A percentile compares a stretch with the other conserved stretches of the same genome.
phyloP scores from a whole-genome alignment of 2,797 vertebrate species.

The Chiloscyllium punctatum region DNA sequence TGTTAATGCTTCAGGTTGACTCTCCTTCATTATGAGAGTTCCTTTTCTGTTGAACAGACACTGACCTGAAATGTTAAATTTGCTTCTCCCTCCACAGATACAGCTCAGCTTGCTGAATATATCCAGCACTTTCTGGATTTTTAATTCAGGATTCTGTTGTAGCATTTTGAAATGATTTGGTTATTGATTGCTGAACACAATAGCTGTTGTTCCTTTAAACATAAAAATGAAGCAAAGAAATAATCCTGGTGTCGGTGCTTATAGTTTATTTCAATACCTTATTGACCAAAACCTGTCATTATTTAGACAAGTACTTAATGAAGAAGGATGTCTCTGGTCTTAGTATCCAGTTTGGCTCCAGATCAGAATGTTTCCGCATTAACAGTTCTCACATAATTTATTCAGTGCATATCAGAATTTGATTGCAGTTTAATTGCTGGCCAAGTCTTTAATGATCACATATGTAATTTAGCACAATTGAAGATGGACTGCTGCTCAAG shows the following conservation, averaged over 20 bases:
- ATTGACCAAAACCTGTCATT: constrained; percentile 12
- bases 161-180: neutral
- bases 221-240: neutral
- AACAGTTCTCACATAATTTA: neutral
- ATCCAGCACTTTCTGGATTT: no score
- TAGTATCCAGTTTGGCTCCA: neutral
- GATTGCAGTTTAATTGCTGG: constrained; percentile 13
- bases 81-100: no score
- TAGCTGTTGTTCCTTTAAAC: neutral
- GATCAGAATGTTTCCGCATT: neutral
- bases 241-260: neutral
- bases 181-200: neutral
- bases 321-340: neutral
- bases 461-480: neutral
- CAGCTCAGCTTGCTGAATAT: no score
- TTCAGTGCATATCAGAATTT: neutral
- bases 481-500: neutral
- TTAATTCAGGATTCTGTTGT: no score
- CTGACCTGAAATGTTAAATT: no score
- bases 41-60: no score
- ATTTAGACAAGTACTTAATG: neutral
- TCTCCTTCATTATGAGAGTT: no score
- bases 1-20: no score
- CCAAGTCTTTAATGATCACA: neutral
- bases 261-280: neutral